Conservation (phyloP, 2,888 invertebrate genomes). For the Cosmopolites sordidus region DNA sequence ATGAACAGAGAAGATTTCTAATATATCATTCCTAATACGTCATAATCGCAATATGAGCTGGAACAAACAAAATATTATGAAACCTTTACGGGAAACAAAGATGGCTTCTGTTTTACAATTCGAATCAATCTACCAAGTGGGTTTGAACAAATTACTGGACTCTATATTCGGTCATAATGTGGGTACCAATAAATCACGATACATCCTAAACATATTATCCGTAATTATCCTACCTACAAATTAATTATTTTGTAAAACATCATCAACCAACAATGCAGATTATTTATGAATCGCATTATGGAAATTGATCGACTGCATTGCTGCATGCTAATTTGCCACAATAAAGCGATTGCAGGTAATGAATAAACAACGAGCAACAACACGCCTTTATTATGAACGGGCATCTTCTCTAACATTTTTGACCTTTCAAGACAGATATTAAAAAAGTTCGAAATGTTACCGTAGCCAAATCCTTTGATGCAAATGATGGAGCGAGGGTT, state of each 20-base stretch:
- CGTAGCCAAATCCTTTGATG: slow-evolving; percentile 8
- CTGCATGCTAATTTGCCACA: slow-evolving; percentile 10
- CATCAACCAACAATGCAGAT: not conserved
- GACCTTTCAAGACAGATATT: slow-evolving; percentile 8
- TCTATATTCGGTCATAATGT: not conserved
- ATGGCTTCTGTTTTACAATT: not conserved
- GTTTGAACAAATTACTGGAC: not conserved
- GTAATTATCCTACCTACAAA: not conserved
- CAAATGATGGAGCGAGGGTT: slow-evolving; percentile 10
- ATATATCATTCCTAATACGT: too few relatives aligned
- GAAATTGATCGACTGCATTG: slow-evolving; percentile 1
- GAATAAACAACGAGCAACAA: slow-evolving; percentile 10
- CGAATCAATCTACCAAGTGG: not conserved
- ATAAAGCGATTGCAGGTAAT: slow-evolving; percentile 10
- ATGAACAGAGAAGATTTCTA: too few relatives aligned
- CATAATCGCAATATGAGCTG: too few relatives aligned
- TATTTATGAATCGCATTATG: slow-evolving; percentile 7
- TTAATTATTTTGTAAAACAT: not conserved
- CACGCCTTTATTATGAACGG: slow-evolving; percentile 8
- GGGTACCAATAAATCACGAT: not conserved
- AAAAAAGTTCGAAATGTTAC: slow-evolving; percentile 12
- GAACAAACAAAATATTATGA: too few relatives aligned
- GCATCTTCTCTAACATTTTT: slow-evolving; percentile 9
- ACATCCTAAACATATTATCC: not conserved
- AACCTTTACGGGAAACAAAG: too few relatives aligned